phyloP scores from a whole-genome alignment of 2,888 invertebrate genomes.

The Drosophila macrospina region DNA sequence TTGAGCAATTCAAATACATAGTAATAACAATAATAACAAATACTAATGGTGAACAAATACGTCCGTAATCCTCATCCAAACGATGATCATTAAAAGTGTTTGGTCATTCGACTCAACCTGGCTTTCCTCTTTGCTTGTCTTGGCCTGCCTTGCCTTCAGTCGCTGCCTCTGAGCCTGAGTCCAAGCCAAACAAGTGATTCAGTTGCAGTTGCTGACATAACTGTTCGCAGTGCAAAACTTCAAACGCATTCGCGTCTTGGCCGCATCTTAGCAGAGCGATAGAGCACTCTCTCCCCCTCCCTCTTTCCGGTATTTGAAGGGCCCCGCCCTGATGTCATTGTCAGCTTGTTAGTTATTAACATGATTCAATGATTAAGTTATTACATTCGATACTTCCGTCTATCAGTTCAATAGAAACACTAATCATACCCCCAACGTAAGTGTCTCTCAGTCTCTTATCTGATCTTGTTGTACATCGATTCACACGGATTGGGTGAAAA shows the following conservation, averaged over 20 bases:
- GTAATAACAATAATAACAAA: slow-evolving; percentile 83
- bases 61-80: slow-evolving; percentile 46
- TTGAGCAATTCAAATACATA: slow-evolving; percentile 83
- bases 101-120: slow-evolving; percentile 55
- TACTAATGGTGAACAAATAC: slow-evolving; percentile 83
- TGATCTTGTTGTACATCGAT: slow-evolving; percentile 69
- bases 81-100: slow-evolving; percentile 74
- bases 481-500: slow-evolving; percentile 68
- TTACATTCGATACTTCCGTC: slow-evolving; percentile 70
- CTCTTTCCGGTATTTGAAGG: slow-evolving; percentile 28
- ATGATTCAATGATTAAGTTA: slow-evolving; percentile 71
- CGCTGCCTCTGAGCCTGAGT: not conserved
- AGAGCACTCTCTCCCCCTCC: slow-evolving; percentile 1
- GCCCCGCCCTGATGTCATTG: slow-evolving; percentile 55
- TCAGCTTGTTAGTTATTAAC: slow-evolving; percentile 22
- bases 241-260: not conserved
- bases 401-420: slow-evolving; percentile 64
- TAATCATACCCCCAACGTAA: slow-evolving; percentile 43
- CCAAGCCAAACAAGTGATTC: slow-evolving; percentile 46
- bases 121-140: not conserved
- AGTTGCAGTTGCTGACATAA: slow-evolving; percentile 57
- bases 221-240: slow-evolving; percentile 46
- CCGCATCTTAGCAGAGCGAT: not conserved
- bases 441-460: slow-evolving; percentile 45
- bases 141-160: not conserved